phyloP scores from a whole-genome alignment of 2,113 vertebrate genomes.

The Pseudorectes ferrugineus region DNA sequence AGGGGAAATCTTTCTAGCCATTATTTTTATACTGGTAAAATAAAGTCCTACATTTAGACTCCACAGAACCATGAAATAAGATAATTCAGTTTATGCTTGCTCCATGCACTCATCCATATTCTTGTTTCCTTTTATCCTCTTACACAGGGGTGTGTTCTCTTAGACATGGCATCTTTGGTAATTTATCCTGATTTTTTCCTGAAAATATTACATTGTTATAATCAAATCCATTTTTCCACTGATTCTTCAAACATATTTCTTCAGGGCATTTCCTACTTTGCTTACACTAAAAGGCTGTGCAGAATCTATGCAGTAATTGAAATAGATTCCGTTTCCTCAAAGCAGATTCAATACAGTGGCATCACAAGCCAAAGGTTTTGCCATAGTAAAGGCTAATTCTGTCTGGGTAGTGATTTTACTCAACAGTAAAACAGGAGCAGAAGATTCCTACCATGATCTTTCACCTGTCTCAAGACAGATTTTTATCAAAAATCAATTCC shows the following conservation, averaged over 20 bases:
- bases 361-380: not conserved
- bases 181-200: slow-evolving; percentile 7
- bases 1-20: not conserved
- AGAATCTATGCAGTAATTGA: not conserved
- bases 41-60: not conserved
- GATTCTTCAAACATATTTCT: slow-evolving; percentile 9
- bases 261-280: not conserved
- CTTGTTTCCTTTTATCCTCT: slow-evolving; percentile 15
- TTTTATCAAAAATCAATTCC: not conserved
- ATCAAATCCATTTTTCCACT: slow-evolving; percentile 36
- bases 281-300: not conserved
- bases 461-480: not conserved
- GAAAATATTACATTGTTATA: not conserved
- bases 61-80: not conserved
- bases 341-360: not conserved
- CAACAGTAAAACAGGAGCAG: not conserved
- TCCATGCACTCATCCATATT: not conserved
- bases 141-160: not conserved
- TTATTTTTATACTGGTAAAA: not conserved
- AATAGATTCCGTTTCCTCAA: not conserved
- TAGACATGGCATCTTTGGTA: not conserved
- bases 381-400: not conserved
- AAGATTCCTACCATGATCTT: not conserved
- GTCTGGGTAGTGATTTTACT: not conserved
- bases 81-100: not conserved